These are phyloP conservation scores for Ennomos quercinarius DNA, from an alignment of 2,888 invertebrate genomes.

Conservation along the genomic window DNA sequence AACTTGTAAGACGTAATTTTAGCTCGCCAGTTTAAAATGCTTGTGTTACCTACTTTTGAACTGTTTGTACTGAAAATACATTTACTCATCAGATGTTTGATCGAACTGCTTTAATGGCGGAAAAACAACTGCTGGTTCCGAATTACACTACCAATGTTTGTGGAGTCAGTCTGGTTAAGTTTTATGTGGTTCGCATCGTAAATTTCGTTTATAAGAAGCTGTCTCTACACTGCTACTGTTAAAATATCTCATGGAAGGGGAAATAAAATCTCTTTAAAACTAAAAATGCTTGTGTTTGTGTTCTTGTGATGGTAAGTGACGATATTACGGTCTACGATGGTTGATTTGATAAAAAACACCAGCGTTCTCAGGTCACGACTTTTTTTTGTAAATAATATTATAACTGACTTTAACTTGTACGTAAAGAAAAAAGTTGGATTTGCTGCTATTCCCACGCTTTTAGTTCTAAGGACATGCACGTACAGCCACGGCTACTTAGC, in stretches of 20 bases:
- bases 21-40: constrained; percentile 19
- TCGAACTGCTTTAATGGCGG: constrained; percentile 65
- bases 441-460: constrained; percentile 25
- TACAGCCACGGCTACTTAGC: constrained; percentile 25
- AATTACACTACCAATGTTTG: constrained; percentile 29
- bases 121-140: constrained; percentile 60
- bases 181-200: constrained; percentile 33
- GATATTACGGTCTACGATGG: too few relatives aligned
- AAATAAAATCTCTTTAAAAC: too few relatives aligned
- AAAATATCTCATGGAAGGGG: neutral
- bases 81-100: constrained; percentile 70
- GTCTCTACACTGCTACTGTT: constrained; percentile 2
- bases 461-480: constrained; percentile 25
- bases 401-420: neutral
- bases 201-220: constrained; percentile 19
- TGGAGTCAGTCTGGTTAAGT: constrained; percentile 25
- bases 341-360: too few relatives aligned
- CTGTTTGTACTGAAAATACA: constrained; percentile 79
- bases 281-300: too few relatives aligned
- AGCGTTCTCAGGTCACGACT: too few relatives aligned
- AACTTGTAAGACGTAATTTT: constrained; percentile 5
- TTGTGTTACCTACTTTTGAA: constrained; percentile 44
- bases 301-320: too few relatives aligned
- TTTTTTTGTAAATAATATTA: neutral
- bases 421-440: constrained; percentile 2